phyloP scores from a whole-genome alignment of 2,797 vertebrate genomes.

The Astyanax mexicanus region DNA sequence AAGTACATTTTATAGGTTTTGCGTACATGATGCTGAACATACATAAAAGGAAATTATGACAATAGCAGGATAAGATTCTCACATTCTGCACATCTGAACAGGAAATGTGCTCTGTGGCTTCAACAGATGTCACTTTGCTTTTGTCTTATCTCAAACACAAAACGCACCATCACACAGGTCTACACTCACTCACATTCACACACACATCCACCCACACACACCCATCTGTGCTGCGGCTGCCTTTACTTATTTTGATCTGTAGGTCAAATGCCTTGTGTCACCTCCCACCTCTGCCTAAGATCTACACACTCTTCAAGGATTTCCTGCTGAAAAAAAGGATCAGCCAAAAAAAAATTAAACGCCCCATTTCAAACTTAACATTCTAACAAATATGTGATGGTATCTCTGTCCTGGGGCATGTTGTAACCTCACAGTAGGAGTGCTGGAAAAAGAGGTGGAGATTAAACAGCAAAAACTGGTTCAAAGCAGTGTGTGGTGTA shows the following conservation, averaged over 20 bases:
- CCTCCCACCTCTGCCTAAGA: constrained; percentile 3
- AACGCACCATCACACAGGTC: background rate
- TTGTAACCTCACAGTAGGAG: constrained; percentile 1
- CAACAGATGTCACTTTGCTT: constrained; percentile 34
- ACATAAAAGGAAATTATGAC: background rate
- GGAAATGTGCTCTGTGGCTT: constrained; percentile 45
- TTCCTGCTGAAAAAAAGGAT: constrained; percentile 1
- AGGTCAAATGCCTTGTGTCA: background rate
- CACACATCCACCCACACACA: background rate
- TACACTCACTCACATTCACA: background rate
- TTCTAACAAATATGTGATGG: background rate
- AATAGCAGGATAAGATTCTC: constrained; percentile 13
- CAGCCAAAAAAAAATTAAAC: background rate
- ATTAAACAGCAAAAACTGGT: background rate
- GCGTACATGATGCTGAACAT: background rate
- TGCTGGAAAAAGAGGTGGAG: constrained; percentile 11
- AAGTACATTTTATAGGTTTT: background rate
- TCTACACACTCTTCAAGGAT: background rate
- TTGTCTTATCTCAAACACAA: constrained; percentile 39
- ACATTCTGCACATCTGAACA: constrained; percentile 35
- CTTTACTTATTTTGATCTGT: background rate
- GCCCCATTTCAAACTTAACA: background rate
- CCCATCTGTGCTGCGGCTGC: background rate
- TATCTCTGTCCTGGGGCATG: background rate
- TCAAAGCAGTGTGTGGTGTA: background rate